Evolutionary conservation across 2,113 vertebrate species (phyloP), one percentile per base, ranked within the genome.

Genomic region (Oncorhynchus mykiss): DNA sequence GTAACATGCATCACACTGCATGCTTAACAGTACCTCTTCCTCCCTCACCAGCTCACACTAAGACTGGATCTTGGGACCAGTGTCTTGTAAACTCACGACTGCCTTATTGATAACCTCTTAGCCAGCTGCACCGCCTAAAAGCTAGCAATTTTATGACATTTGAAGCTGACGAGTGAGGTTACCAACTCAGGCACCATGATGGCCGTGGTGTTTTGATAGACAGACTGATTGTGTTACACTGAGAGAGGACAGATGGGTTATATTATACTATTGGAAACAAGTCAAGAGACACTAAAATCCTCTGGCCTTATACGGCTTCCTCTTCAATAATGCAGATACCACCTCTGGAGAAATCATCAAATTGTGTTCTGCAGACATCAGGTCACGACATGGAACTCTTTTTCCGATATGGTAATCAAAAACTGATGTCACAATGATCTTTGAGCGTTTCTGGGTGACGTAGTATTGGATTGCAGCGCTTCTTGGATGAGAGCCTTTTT

Each of bases 311-410:
- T 14, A 66, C 65, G 64, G 70, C 76, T 85, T 84, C 78, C 85
- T 82, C 70, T 83, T 85, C 78, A 85, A 82, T 86, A 85, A 88
- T 86, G 80, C 87, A 86, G 72, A 20, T 71, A 24, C 39, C 34
- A 67, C 54, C 74, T 67, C 81, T 67, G 65, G 76, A 77, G 81
- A 82, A 73, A 81, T 81, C 74, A 66, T 68, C 68, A 24, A 71
- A 77, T 72, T 74, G 62, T 80, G 39, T 27, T 51, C 77, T 76
- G 45, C 75, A 74, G 80, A 84, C 77, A 75, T 78, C 60, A 51
- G 82, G 78, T 76, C 29, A 22, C 62, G 74, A 69, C 69, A 66
- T 29, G 12, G 31, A 66, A 76, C 70, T 67, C 60, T 57, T 72
- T 68, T 74, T 79, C 72, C 82, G 66, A 82, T 74, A 70, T 71